A percentile compares a stretch with the other conserved stretches of the same genome.
Evolutionary conservation across 2,113 vertebrate genomes (phyloP).

Genomic region (Thermophis baileyi): DNA sequence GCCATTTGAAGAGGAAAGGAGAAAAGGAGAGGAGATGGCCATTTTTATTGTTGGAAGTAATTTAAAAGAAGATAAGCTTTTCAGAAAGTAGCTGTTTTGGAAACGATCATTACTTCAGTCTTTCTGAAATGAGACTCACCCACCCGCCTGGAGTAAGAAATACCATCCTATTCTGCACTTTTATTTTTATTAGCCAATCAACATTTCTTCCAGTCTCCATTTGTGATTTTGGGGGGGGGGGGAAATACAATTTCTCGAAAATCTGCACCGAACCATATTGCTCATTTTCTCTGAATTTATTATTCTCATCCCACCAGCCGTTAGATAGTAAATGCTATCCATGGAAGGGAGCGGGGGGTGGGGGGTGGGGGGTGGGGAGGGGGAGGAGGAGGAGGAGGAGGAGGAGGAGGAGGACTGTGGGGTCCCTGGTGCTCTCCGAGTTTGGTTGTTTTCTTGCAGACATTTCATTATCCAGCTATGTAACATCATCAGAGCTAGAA

Average conservation of each 20-base stretch:
- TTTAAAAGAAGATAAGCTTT: constrained; percentile 64
- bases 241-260: constrained; percentile 71
- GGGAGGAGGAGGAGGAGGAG: too few relatives aligned
- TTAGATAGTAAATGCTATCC: constrained; percentile 60
- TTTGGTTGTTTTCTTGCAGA: too few relatives aligned
- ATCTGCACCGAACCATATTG: constrained; percentile 66
- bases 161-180: constrained; percentile 69
- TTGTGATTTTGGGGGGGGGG: constrained; percentile 55
- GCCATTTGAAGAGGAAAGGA: constrained; percentile 38
- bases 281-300: constrained; percentile 74
- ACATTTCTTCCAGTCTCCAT: constrained; percentile 71
- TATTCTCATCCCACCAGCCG: constrained; percentile 70
- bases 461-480: too few relatives aligned
- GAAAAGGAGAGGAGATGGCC: constrained; percentile 41
- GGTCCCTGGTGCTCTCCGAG: too few relatives aligned
- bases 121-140: constrained; percentile 71
- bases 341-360: constrained; percentile 22
- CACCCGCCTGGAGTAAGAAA: constrained; percentile 69
- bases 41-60: constrained; percentile 70
- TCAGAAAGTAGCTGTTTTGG: constrained; percentile 63
- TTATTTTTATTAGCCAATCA: constrained; percentile 79
- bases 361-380: too few relatives aligned
- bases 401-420: too few relatives aligned
- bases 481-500: too few relatives aligned
- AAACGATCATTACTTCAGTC: constrained; percentile 63